Evolutionary conservation across 2,113 vertebrate species (phyloP), one percentile per base, ranked within the genome.

Genomic region (Gulo gulo): DNA sequence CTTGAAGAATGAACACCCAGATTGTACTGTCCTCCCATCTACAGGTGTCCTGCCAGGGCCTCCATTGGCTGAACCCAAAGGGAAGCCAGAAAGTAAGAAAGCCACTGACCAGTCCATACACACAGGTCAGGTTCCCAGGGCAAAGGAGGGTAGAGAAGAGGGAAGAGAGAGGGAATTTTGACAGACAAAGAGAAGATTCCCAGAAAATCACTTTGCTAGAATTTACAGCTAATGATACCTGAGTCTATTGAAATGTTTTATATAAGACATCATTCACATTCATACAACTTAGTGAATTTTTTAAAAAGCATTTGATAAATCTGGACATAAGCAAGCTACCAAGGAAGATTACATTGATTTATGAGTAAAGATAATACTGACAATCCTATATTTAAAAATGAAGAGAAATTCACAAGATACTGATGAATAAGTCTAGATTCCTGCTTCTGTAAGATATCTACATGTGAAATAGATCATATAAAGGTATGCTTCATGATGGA

Each of bases 311-410:
- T 78, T 34, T 91, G 50, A 69, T 87, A 52, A 91, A 94, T 67
- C 14, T 79, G 83, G 74, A 61, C 11, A 83, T 76, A 55, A 95
- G 42, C 29, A 87, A 88, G 36, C 29, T 45, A 91, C 78, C 36
- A 52, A 92, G 79, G 13, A 92, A 90, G 39, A 80, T 5, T 59
- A 69, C 10, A 73, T 26, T 45, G 29, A 55, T 57, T 67, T 94
- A 29, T 82, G 63, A 87, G 36, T 61, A 94, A 71, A 88, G 29
- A 26, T 47, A 95, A 74, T 71, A 80, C 0, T 78, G 52, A n/a
- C 11, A 65, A 91, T 47, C 6, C 15, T 84, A 18, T 91, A 78
- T 83, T 95, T 95, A 92, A 88, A 88, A 82, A 86, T 88, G 82
- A 52, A 52, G 34, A 86, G 12, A n/a, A 88, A 92, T 71, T 79